Percentiles rank a stretch among this genome's conserved stretches.
Conservation (phyloP, 2,113 vertebrate genomes). For the Strix uralensis region DNA sequence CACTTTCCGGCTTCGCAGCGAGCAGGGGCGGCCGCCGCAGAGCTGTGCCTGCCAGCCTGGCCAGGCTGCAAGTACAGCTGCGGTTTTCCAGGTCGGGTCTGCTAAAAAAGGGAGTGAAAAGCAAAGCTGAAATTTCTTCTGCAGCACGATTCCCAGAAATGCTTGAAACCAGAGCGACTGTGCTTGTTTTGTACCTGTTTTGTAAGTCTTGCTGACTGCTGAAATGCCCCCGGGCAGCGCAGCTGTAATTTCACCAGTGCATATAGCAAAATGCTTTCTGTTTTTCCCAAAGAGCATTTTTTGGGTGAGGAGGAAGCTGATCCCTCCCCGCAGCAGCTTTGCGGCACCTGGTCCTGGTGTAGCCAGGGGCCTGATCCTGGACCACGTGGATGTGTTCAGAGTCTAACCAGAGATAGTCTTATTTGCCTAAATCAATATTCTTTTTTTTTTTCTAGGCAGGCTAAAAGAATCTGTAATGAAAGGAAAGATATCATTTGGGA, state of each 20-base stretch:
- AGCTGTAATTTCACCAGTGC: neutral
- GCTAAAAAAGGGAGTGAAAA: neutral
- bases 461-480: neutral
- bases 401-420: neutral
- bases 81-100: neutral
- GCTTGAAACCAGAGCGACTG: fast-evolving
- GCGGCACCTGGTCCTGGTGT: neutral
- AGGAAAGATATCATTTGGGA: neutral
- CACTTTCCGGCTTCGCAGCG: fast-evolving
- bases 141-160: neutral
- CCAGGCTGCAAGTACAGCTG: neutral
- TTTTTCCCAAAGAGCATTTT: fast-evolving
- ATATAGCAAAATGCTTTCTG: fast-evolving
- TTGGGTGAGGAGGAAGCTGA: neutral
- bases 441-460: neutral
- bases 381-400: neutral
- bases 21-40: neutral
- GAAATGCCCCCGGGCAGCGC: neutral
- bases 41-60: neutral
- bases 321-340: neutral
- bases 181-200: neutral
- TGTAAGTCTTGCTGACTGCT: neutral
- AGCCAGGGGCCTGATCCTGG: neutral
- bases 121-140: neutral
- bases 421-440: neutral